Evolutionary conservation across 2,888 invertebrate species (phyloP).

Genomic region (Yponomeuta cagnagella): DNA sequence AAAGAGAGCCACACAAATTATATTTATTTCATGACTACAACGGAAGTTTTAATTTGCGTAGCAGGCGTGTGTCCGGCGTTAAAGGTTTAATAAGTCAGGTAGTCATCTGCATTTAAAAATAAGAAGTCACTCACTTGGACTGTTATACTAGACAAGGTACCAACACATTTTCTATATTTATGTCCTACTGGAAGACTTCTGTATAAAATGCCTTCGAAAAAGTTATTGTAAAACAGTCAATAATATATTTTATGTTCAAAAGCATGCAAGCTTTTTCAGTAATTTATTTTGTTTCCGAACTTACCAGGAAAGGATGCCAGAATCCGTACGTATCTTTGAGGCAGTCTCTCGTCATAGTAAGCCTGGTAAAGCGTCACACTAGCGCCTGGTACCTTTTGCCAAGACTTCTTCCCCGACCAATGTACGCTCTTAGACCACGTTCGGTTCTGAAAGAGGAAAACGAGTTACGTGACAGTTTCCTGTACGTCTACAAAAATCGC

Average conservation of each 20-base stretch:
- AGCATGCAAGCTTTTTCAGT: too few species aligned
- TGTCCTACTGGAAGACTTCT: neutral
- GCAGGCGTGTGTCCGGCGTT: neutral
- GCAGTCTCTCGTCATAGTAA: conserved; percentile 67
- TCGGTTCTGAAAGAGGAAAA: conserved; percentile 46
- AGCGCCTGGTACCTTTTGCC: conserved; percentile 60
- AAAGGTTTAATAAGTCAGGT: neutral
- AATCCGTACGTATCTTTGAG: conserved; percentile 59
- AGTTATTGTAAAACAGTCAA: too few species aligned
- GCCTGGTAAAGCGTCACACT: conserved; percentile 68
- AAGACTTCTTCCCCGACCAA: conserved; percentile 30
- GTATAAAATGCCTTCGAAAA: too few species aligned
- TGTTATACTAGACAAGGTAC: neutral
- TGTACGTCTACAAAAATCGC: neutral
- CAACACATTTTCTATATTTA: neutral
- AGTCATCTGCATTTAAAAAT: neutral
- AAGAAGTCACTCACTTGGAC: neutral
- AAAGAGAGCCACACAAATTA: neutral
- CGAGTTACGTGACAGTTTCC: neutral
- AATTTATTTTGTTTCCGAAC: too few species aligned
- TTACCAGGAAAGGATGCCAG: conserved; percentile 58
- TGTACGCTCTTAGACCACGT: conserved; percentile 40
- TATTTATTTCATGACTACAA: conserved; percentile 6
- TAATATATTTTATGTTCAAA: too few species aligned
- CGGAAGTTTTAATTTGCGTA: conserved; percentile 1